Conservation (phyloP, 2,113 vertebrate genomes). For the Forbesichthys agassizii region DNA sequence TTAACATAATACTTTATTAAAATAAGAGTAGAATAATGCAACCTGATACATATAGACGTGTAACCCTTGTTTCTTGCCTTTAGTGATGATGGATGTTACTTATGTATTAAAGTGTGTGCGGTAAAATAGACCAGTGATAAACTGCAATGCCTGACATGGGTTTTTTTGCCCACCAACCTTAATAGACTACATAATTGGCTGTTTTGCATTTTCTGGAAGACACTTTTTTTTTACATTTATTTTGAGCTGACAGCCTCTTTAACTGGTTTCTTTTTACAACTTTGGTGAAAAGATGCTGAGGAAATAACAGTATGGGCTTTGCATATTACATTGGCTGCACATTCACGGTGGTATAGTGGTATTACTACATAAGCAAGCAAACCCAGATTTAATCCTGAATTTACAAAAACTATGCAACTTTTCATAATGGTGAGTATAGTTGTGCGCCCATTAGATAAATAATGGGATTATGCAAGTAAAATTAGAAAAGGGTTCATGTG, state of each 20-base stretch:
- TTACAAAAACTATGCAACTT: too few relatives aligned
- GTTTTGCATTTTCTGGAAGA: slow-evolving; percentile 49
- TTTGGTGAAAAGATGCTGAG: slow-evolving; percentile 30
- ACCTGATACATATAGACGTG: slow-evolving; percentile 7
- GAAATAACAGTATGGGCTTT: slow-evolving; percentile 12
- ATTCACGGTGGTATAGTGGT: too few relatives aligned
- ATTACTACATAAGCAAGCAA: too few relatives aligned
- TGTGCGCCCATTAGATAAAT: too few relatives aligned
- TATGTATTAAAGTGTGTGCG: slow-evolving; percentile 30
- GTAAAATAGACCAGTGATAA: slow-evolving; percentile 35
- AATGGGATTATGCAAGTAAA: too few relatives aligned
- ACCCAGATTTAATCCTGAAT: too few relatives aligned
- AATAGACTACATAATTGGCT: slow-evolving; percentile 55
- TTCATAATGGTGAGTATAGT: too few relatives aligned
- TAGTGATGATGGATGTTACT: slow-evolving; percentile 24
- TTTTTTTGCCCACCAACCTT: slow-evolving; percentile 37
- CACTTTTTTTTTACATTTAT: slow-evolving; percentile 27
- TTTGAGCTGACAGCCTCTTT: slow-evolving; percentile 45
- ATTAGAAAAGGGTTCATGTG: too few relatives aligned
- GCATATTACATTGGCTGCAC: slow-evolving; percentile 10
- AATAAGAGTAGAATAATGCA: too few relatives aligned
- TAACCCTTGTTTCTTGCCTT: slow-evolving; percentile 17
- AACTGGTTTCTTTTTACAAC: slow-evolving; percentile 19
- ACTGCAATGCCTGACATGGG: slow-evolving; percentile 38
- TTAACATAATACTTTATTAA: too few relatives aligned